Percentiles rank a stretch among this genome's conserved stretches.
phyloP scores from a whole-genome alignment of 2,888 invertebrate genomes.

The Brachypalpus laphriformis region DNA sequence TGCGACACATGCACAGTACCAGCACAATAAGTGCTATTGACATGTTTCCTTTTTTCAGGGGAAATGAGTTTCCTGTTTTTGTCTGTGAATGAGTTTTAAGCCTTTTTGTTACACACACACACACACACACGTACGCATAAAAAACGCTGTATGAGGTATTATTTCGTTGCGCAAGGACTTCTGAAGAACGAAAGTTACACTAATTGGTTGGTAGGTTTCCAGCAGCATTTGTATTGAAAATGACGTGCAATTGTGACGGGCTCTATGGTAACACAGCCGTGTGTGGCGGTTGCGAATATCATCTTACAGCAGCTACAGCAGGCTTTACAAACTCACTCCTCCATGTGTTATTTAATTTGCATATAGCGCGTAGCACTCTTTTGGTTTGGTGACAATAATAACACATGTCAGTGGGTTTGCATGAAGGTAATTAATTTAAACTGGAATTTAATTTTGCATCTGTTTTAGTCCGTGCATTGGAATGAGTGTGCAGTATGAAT shows the following conservation, averaged over 20 bases:
- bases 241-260: too few relatives aligned
- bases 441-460: conserved; percentile 25
- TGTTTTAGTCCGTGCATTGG: background rate
- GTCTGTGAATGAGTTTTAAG: conserved; percentile 28
- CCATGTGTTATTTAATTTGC: conserved; percentile 66
- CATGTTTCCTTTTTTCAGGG: conserved; percentile 63
- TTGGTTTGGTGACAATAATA: conserved; percentile 26
- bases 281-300: background rate
- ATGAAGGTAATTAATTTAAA: conserved; percentile 52
- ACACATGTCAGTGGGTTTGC: conserved; percentile 40
- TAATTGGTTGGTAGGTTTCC: conserved; percentile 59
- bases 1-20: conserved; percentile 38
- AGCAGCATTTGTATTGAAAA: too few relatives aligned
- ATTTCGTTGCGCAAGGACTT: conserved; percentile 47
- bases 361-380: conserved; percentile 18
- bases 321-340: conserved; percentile 31
- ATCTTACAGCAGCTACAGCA: conserved; percentile 4
- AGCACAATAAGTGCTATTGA: conserved; percentile 57
- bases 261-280: background rate
- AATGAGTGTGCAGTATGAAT: background rate
- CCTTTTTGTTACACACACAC: background rate
- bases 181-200: conserved; percentile 40
- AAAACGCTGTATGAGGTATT: conserved; percentile 5
- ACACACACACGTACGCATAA: background rate
- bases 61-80: conserved; percentile 71